phyloP scores from a whole-genome alignment of 2,888 invertebrate species.

The Apotomis betuletana region DNA sequence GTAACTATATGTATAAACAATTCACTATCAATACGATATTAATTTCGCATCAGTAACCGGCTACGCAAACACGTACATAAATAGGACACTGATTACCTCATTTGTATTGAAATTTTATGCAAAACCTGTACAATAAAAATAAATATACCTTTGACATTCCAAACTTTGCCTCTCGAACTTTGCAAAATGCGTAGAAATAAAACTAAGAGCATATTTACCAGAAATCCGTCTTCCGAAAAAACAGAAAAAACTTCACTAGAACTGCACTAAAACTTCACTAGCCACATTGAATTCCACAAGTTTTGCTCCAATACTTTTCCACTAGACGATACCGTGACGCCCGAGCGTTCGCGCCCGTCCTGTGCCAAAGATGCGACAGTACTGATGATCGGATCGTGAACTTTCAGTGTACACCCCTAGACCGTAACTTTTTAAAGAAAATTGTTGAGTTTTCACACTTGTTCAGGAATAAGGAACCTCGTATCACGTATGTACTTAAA shows the following conservation, averaged over 20 bases:
- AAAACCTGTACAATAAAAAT: no score
- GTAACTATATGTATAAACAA: neutral
- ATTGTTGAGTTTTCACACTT: neutral
- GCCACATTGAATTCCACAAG: conserved; percentile 41
- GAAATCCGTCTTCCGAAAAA: conserved; percentile 6
- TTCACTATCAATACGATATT: neutral
- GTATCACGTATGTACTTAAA: no score
- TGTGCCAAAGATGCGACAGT: conserved; percentile 51
- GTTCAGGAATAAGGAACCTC: no score
- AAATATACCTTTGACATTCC: no score
- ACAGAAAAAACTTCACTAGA: conserved; percentile 20
- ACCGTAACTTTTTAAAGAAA: conserved; percentile 25
- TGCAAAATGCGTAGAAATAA: neutral
- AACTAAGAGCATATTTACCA: conserved; percentile 20
- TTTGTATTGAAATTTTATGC: no score
- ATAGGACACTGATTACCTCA: no score
- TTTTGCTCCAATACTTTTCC: conserved; percentile 43
- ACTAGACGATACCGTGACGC: conserved; percentile 32
- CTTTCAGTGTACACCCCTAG: conserved; percentile 27
- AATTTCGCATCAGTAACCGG: neutral
- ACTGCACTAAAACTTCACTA: conserved; percentile 37
- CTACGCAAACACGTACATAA: no score
- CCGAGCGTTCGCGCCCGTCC: conserved; percentile 54
- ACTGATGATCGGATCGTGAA: conserved; percentile 55
- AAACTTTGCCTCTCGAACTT: no score